Conservation (phyloP, 2,888 invertebrate species). For the Eilema depressum region DNA sequence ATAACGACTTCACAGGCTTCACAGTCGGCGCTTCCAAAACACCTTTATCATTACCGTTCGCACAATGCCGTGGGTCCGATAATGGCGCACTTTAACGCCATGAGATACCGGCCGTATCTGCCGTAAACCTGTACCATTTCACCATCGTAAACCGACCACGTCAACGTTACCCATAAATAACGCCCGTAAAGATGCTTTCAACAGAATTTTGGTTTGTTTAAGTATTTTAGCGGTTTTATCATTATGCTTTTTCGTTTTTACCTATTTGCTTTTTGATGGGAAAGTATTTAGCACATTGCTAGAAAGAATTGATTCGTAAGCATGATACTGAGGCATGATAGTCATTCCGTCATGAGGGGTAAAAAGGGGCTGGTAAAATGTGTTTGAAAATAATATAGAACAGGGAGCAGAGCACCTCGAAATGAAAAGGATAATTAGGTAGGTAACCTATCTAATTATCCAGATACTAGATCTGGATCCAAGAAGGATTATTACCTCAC, state of each 20-base stretch:
- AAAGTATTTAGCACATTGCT: too few relatives aligned
- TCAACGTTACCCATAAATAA: conserved; percentile 58
- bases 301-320: too few relatives aligned
- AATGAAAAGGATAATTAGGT: too few relatives aligned
- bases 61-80: conserved; percentile 46
- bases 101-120: conserved; percentile 48
- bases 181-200: conserved; percentile 59
- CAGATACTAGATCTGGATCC: too few relatives aligned
- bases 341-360: too few relatives aligned
- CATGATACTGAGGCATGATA: too few relatives aligned
- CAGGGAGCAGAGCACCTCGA: too few relatives aligned
- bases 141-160: conserved; percentile 66
- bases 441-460: too few relatives aligned
- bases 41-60: conserved; percentile 38
- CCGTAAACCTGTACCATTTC: conserved; percentile 62
- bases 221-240: conserved; percentile 17
- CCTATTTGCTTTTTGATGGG: neutral
- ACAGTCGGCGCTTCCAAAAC: conserved; percentile 10
- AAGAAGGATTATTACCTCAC: too few relatives aligned
- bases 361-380: too few relatives aligned
- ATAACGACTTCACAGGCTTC: neutral
- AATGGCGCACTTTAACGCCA: conserved; percentile 48
- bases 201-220: conserved; percentile 44
- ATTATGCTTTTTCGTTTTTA: neutral
- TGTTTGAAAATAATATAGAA: too few relatives aligned